A percentile compares a stretch with the other conserved stretches of the same genome.
phyloP scores from a whole-genome alignment of 2,113 vertebrate species.

The Clarias macrocephalus region DNA sequence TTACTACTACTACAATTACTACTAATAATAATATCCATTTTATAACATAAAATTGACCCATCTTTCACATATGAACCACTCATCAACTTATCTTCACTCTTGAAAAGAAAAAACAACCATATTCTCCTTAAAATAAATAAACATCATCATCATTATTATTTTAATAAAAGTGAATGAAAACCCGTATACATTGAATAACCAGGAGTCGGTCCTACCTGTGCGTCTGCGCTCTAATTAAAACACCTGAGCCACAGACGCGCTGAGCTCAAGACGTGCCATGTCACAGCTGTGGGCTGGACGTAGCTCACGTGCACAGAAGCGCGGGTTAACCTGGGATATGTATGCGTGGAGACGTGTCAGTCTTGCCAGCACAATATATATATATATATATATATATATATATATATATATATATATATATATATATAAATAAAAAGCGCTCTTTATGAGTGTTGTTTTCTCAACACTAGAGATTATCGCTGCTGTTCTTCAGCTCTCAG shows the following conservation, averaged over 20 bases:
- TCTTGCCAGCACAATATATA: too few relatives aligned
- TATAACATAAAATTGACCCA: background rate
- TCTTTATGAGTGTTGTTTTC: too few relatives aligned
- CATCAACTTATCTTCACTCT: background rate
- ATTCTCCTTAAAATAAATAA: too few relatives aligned
- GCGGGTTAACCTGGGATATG: too few relatives aligned
- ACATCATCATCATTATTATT: too few relatives aligned
- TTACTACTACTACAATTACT: too few relatives aligned
- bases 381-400: too few relatives aligned
- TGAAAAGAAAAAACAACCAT: background rate
- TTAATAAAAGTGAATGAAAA: background rate
- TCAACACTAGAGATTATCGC: too few relatives aligned
- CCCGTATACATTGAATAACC: background rate
- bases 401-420: too few relatives aligned
- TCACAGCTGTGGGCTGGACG: background rate
- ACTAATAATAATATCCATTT: background rate
- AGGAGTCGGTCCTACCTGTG: background rate
- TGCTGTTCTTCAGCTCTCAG: too few relatives aligned
- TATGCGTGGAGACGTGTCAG: too few relatives aligned
- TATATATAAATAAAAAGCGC: too few relatives aligned
- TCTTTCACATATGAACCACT: background rate
- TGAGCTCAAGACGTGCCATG: background rate
- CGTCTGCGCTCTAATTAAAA: background rate
- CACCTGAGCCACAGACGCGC: background rate
- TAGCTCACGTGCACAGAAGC: background rate